Conservation (phyloP, 2,113 vertebrate genomes). For the Rhinoptilus africanus region DNA sequence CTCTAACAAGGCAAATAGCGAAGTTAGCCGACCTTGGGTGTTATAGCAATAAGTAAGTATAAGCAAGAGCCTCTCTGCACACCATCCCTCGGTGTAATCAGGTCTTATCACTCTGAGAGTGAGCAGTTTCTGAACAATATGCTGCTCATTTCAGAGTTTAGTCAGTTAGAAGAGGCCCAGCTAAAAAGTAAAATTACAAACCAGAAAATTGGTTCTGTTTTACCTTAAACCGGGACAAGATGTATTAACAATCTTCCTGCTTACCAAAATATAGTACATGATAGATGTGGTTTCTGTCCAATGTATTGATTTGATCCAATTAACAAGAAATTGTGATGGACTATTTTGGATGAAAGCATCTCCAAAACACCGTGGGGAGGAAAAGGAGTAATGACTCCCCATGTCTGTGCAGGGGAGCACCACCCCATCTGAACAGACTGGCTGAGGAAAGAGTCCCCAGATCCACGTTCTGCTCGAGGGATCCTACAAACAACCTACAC, state of each 20-base stretch:
- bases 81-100: no score
- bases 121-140: no score
- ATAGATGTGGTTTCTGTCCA: not conserved
- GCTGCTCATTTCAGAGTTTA: no score
- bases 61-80: no score
- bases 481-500: not conserved
- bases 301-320: not conserved
- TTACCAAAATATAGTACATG: not conserved
- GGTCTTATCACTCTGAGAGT: no score
- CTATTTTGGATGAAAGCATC: not conserved
- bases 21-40: no score
- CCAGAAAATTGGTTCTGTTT: no score
- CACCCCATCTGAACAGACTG: not conserved
- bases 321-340: not conserved
- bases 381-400: not conserved
- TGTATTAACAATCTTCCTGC: not conserved
- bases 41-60: no score
- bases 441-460: not conserved
- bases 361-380: not conserved
- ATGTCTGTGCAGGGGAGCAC: fast-evolving
- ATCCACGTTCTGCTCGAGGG: not conserved
- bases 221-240: no score
- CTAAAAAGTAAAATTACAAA: no score
- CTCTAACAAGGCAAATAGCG: no score
- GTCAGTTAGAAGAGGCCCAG: no score